Percentiles rank a stretch among this genome's conserved stretches.
phyloP scores from a whole-genome alignment of 2,888 invertebrate genomes.

The Amphipyra tragopoginis region DNA sequence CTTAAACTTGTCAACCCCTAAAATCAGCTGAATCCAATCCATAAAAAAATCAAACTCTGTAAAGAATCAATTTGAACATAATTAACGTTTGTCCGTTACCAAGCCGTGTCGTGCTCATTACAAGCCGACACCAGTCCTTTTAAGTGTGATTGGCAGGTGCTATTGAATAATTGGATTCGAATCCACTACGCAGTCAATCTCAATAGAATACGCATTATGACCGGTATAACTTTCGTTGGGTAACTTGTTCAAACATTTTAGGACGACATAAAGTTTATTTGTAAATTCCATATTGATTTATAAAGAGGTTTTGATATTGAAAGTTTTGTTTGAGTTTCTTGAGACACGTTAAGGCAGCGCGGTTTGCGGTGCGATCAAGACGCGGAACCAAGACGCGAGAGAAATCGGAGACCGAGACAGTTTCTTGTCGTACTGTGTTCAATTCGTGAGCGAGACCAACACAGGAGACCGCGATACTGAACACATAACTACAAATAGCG shows the following conservation, averaged over 20 bases:
- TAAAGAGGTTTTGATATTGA: constrained; percentile 4
- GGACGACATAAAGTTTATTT: neutral
- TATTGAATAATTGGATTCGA: constrained; percentile 57
- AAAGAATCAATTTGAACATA: too few species aligned
- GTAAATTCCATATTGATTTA: neutral
- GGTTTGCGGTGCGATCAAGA: too few species aligned
- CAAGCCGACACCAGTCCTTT: constrained; percentile 15
- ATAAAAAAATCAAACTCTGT: too few species aligned
- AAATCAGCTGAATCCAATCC: too few species aligned
- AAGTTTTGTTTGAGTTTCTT: neutral
- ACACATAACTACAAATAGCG: too few species aligned
- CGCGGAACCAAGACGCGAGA: too few species aligned
- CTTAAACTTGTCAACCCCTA: too few species aligned
- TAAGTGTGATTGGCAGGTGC: constrained; percentile 51
- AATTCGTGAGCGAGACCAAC: too few species aligned
- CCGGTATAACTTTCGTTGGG: constrained; percentile 19
- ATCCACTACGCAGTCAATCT: constrained; percentile 51
- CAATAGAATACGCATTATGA: constrained; percentile 43
- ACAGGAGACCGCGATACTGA: too few species aligned
- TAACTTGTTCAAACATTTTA: constrained; percentile 4
- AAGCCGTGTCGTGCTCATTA: constrained; percentile 43
- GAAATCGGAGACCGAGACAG: too few species aligned
- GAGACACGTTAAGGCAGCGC: too few species aligned
- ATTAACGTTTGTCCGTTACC: constrained; percentile 18
- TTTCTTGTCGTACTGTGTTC: too few species aligned